These are phyloP conservation scores for Osmoderma eremita DNA, from an alignment of 2,888 invertebrate genomes.

Conservation along the genomic window DNA sequence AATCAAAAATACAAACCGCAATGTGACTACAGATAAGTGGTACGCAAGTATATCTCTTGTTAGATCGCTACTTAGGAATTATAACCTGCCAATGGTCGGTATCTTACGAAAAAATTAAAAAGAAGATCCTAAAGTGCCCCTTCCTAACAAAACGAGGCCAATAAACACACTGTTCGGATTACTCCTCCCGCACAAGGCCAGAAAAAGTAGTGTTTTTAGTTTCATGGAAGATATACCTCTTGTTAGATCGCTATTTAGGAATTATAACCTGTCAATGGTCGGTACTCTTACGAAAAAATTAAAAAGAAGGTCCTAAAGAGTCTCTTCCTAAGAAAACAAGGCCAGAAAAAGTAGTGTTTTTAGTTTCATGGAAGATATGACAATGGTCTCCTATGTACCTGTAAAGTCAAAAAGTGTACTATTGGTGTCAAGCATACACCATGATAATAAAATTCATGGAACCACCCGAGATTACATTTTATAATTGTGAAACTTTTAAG, in stretches of 20 bases:
- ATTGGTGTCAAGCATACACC: not conserved
- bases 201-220: too few species aligned
- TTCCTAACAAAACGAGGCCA: too few species aligned
- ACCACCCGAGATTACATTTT: too few species aligned
- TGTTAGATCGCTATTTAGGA: not conserved
- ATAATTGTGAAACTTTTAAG: too few species aligned
- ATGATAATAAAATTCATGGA: not conserved
- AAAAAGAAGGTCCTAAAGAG: too few species aligned
- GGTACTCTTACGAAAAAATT: not conserved
- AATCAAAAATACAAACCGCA: slow-evolving; percentile 16
- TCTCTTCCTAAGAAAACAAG: not conserved
- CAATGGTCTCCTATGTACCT: not conserved
- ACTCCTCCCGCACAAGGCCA: too few species aligned
- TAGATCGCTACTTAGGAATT: not conserved
- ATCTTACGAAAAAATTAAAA: not conserved
- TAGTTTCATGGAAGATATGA: not conserved
- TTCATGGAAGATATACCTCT: not conserved
- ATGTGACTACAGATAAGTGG: slow-evolving; percentile 17
- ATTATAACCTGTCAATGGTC: not conserved
- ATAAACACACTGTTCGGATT: too few species aligned
- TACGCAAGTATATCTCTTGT: slow-evolving; percentile 5
- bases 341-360: not conserved
- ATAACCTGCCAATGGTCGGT: not conserved
- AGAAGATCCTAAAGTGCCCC: too few species aligned
- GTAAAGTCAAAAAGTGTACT: not conserved